Conservation (phyloP, 2,797 vertebrate species). For the Tympanoctomys barrerae region DNA sequence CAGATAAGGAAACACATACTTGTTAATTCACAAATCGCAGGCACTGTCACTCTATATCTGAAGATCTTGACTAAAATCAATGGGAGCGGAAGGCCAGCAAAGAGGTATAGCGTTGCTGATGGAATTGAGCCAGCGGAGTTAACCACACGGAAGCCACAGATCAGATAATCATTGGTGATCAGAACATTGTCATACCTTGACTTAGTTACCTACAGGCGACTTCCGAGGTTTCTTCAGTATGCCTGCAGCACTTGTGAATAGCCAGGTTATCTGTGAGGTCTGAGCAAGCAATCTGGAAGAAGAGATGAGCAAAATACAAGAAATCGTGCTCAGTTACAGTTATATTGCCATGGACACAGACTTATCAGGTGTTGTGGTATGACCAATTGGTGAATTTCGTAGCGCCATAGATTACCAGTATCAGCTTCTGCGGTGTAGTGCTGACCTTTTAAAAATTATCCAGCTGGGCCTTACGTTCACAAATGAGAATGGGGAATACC, state of each 20-base stretch:
- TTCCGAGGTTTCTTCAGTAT: constrained; percentile 88
- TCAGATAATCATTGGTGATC: constrained; percentile 50
- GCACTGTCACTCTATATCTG: neutral
- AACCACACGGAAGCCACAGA: neutral
- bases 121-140: no score
- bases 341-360: constrained; percentile 99
- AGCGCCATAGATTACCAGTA: constrained; percentile 99
- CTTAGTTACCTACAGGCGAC: constrained; percentile 39
- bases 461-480: constrained; percentile 98
- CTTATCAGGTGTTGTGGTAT: constrained; percentile 97
- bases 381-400: constrained; percentile 98
- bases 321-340: constrained; percentile 97
- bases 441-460: constrained; percentile 98
- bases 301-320: constrained; percentile 98
- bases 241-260: constrained; percentile 98
- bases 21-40: neutral
- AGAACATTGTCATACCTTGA: neutral
- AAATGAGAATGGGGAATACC: constrained; percentile 97
- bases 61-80: neutral
- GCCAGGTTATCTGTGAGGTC: constrained; percentile 98
- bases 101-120: no score
- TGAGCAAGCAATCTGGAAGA: constrained; percentile 99
- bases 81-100: no score
- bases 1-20: neutral
- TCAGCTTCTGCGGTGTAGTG: constrained; percentile 97